Percentiles rank a stretch among this genome's conserved stretches.
Conservation (phyloP, 2,113 vertebrate species). For the Peromyscus californicus region DNA sequence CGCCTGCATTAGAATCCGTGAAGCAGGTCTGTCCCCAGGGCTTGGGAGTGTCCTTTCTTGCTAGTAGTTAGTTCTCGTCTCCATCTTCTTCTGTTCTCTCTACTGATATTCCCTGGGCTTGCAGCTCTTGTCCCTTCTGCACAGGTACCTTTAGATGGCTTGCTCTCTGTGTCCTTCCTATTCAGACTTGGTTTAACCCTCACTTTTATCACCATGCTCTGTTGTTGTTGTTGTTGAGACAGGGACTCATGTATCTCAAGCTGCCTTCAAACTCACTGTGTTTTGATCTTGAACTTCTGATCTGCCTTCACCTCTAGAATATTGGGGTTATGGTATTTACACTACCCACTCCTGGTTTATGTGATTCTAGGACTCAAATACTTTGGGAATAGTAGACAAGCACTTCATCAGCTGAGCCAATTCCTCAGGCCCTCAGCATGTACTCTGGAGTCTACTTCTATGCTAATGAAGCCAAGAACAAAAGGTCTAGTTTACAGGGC, state of each 20-base stretch:
- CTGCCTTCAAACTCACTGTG: background rate
- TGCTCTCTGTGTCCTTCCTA: background rate
- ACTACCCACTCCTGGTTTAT: background rate
- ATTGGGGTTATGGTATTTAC: background rate
- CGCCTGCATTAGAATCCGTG: background rate
- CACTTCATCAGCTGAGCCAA: background rate
- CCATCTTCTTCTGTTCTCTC: background rate
- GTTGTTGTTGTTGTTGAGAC: background rate
- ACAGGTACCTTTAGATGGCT: background rate
- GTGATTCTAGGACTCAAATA: background rate
- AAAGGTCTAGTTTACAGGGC: background rate
- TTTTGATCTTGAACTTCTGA: background rate
- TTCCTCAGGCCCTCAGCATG: background rate
- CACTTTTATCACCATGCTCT: background rate
- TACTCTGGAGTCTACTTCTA: constrained; percentile 15
- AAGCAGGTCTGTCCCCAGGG: too few relatives aligned
- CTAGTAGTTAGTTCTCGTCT: background rate
- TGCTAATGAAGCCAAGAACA: constrained; percentile 2
- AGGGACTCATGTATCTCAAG: background rate
- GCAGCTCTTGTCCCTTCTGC: background rate
- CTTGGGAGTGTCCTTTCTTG: background rate
- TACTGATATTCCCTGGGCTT: background rate
- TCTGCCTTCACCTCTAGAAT: background rate
- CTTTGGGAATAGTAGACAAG: background rate
- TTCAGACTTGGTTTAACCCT: background rate